Percentiles rank a stretch among this genome's conserved stretches.
Conservation (phyloP, 2,113 vertebrate species). For the Coptodon rendalli region DNA sequence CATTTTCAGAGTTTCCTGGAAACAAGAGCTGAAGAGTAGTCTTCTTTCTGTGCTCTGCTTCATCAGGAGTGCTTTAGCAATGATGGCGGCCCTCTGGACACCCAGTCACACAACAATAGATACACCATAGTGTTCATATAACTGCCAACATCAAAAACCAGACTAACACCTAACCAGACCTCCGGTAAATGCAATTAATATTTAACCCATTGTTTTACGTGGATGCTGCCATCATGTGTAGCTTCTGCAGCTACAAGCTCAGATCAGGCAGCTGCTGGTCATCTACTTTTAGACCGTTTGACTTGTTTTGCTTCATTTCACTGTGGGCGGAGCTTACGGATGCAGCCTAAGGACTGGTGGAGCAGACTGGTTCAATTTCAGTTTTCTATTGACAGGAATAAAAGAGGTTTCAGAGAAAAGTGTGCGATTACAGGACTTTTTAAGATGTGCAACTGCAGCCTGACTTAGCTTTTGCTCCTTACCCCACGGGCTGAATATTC, state of each 20-base stretch:
- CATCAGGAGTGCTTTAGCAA: neutral
- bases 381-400: neutral
- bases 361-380: neutral
- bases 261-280: neutral
- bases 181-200: neutral
- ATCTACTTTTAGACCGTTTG: neutral
- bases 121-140: neutral
- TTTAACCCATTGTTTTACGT: neutral
- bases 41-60: neutral
- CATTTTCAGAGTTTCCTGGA: conserved; percentile 27
- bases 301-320: neutral
- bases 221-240: neutral
- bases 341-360: fast-evolving
- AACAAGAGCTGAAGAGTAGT: neutral
- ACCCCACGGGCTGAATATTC: neutral
- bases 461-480: neutral
- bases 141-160: neutral
- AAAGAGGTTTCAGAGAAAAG: neutral
- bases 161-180: neutral
- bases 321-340: neutral
- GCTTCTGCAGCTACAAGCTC: neutral
- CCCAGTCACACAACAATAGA: neutral
- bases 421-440: neutral
- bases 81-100: neutral
- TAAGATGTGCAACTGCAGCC: neutral